Conservation (phyloP, 2,113 vertebrate genomes). For the Clinocottus analis region DNA sequence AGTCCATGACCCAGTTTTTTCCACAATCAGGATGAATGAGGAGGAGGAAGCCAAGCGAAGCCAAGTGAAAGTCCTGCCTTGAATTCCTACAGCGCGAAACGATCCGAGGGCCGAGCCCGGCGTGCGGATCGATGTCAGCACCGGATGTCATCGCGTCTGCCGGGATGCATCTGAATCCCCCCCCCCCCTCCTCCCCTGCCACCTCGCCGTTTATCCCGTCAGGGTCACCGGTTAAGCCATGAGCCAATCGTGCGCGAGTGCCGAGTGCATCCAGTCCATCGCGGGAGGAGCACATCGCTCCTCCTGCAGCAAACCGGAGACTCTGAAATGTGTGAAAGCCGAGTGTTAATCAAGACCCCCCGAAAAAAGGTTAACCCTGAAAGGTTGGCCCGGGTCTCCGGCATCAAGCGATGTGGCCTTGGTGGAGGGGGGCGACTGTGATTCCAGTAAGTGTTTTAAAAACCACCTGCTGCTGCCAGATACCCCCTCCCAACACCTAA, state of each 20-base stretch:
- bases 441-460: slow-evolving; percentile 64
- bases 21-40: slow-evolving; percentile 6
- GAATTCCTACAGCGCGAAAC: slow-evolving; percentile 51
- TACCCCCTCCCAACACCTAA: slow-evolving; percentile 33
- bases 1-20: slow-evolving; percentile 51
- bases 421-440: neutral
- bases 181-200: too few relatives aligned
- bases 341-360: slow-evolving; percentile 10
- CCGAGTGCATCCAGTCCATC: neutral
- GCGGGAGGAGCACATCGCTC: neutral
- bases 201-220: slow-evolving; percentile 36
- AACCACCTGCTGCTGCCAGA: slow-evolving; percentile 73
- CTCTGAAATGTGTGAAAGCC: slow-evolving; percentile 13
- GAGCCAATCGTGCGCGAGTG: slow-evolving; percentile 27
- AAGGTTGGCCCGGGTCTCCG: slow-evolving; percentile 8
- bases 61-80: slow-evolving; percentile 36
- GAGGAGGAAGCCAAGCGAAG: slow-evolving; percentile 27
- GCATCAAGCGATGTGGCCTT: slow-evolving; percentile 30
- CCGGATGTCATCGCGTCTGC: slow-evolving; percentile 32
- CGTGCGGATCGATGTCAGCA: slow-evolving; percentile 51
- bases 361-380: too few relatives aligned
- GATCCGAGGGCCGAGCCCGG: slow-evolving; percentile 33
- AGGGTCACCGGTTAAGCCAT: slow-evolving; percentile 10
- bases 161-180: slow-evolving; percentile 32
- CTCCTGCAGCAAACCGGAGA: slow-evolving; percentile 16